Evolutionary conservation across 2,888 invertebrate species (phyloP).

Genomic region (Melieria omissa): DNA sequence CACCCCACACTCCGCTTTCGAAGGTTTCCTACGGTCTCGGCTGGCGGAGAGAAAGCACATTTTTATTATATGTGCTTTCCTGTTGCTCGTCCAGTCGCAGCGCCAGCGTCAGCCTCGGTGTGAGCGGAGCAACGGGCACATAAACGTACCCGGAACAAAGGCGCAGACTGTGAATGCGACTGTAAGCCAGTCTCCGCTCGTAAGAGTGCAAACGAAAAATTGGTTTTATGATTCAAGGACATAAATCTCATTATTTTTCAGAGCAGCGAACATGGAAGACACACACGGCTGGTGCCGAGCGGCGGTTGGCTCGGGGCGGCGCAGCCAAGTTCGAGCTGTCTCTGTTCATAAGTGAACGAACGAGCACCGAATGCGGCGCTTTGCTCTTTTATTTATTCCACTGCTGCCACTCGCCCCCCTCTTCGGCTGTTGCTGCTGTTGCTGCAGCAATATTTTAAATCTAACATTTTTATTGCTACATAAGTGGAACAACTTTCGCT

Average conservation of each 20-base stretch:
- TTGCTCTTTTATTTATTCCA: constrained; percentile 22
- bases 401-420: constrained; percentile 14
- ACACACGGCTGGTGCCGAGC: constrained; percentile 36
- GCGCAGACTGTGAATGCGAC: constrained; percentile 52
- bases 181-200: constrained; percentile 47
- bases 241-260: constrained; percentile 66
- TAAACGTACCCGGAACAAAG: neutral
- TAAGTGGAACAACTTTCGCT: constrained; percentile 46
- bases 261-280: constrained; percentile 50
- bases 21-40: neutral
- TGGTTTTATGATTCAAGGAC: constrained; percentile 64
- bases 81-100: constrained; percentile 7
- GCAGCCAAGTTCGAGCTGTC: too few species aligned
- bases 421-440: constrained; percentile 33
- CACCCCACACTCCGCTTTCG: too few species aligned
- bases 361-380: neutral
- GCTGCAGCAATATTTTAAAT: constrained; percentile 59
- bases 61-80: constrained; percentile 26
- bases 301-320: constrained; percentile 11
- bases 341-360: too few species aligned
- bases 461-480: constrained; percentile 60
- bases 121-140: neutral
- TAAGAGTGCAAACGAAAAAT: constrained; percentile 61
- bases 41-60: constrained; percentile 21
- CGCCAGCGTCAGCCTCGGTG: neutral